Evolutionary conservation across 2,888 invertebrate species (phyloP).

Genomic region (Eupithecia tripunctaria): DNA sequence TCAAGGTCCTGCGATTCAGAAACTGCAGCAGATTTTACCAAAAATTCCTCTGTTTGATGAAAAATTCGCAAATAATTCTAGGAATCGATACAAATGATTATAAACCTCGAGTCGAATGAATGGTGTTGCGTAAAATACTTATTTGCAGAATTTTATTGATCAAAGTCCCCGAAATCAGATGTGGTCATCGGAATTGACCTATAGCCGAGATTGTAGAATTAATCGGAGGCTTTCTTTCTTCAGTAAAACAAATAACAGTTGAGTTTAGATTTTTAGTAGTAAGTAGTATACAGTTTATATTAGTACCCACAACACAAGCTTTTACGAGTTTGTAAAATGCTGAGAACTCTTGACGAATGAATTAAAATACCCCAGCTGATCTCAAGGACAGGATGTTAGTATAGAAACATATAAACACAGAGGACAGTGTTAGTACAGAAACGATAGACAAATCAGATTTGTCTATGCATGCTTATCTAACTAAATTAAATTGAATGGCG

Average conservation of each 20-base stretch:
- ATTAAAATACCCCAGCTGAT: too few relatives aligned
- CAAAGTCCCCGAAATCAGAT: not conserved
- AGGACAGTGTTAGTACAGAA: too few relatives aligned
- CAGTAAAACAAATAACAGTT: not conserved
- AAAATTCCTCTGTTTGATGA: constrained; percentile 24
- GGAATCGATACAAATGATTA: not conserved
- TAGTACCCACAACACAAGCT: too few relatives aligned
- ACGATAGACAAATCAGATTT: too few relatives aligned
- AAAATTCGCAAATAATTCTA: not conserved
- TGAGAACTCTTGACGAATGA: too few relatives aligned
- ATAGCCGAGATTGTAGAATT: not conserved
- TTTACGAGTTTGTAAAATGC: too few relatives aligned
- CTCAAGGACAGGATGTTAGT: too few relatives aligned
- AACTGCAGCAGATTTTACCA: constrained; percentile 69
- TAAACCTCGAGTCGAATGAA: not conserved
- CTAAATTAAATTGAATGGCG: too few relatives aligned
- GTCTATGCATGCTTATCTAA: too few relatives aligned
- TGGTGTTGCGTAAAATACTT: not conserved
- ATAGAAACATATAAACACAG: too few relatives aligned
- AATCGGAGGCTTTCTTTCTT: not conserved
- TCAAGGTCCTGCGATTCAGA: constrained; percentile 74
- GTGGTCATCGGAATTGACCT: not conserved
- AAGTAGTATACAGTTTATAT: too few relatives aligned
- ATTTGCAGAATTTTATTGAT: not conserved
- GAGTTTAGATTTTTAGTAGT: not conserved